Base-by-base conservation (phyloP, 2,113 vertebrate genomes). In the Charadrius vociferus region DNA sequence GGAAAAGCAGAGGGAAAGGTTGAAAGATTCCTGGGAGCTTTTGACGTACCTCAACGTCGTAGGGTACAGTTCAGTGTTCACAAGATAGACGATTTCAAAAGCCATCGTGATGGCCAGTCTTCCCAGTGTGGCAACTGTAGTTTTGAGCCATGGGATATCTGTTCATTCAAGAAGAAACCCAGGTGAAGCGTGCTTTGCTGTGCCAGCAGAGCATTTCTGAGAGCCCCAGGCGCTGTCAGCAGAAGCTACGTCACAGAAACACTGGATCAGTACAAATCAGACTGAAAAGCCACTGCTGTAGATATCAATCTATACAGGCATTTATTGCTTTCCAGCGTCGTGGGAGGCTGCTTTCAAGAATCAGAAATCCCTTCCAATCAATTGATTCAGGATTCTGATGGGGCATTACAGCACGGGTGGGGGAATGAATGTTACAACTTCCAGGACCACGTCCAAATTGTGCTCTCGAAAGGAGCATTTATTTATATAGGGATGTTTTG, bases 41-140 rank as follows among this genome's bases (percentile, higher is more conserved):
- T n/a, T 2, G 1, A 92, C 82, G 41, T 98, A 99, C 99, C 99
- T 98, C 96, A 99, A 96, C 6, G 98, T 98, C 0, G 99, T 99
- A 20, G 99, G 99, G 93, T 99, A 99, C 90, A 99, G 89, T 92
- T 99, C 99, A 16, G 98, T 99, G 96, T 99, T 99, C 37, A 99
- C 99, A 86, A 99, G 99, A 72, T 99, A 99, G 32, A 99, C 99
- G 52, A 99, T 99, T 98, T 99, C 99, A 93, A 99, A 99, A 92
- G 99, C 97, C 95, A 99, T 98, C 7, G 99, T 99, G 97, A 99
- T 99, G 3, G 98, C 98, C 72, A 99, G 94, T 67, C 99, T 98
- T 52, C 99, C 99, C 27, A 99, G 72, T 0, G 98, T 99, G 39
- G 99, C 98, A 18, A 99, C 97, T 0, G 96, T 97, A 0, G 94